Evolutionary conservation across 2,888 invertebrate genomes (phyloP).

Genomic region (Euplexia lucipara): DNA sequence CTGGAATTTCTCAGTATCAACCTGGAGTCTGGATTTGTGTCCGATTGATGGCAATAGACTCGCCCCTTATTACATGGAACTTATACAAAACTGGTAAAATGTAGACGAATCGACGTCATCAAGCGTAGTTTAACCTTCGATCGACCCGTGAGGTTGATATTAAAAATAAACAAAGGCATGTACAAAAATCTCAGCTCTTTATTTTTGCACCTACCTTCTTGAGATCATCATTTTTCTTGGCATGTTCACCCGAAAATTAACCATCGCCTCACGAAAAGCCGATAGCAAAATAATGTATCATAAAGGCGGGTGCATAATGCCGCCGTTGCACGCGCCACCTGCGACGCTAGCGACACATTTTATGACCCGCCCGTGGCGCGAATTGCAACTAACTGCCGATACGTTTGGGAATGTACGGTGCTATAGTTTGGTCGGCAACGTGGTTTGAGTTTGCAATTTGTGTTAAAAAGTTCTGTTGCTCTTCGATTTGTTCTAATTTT

Average conservation of each 20-base stretch:
- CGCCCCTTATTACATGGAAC: too few species aligned
- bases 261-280: constrained; percentile 50
- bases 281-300: constrained; percentile 65
- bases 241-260: constrained; percentile 50
- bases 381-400: constrained; percentile 84
- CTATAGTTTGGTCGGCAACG: constrained; percentile 23
- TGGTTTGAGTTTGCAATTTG: constrained; percentile 15
- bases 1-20: too few species aligned
- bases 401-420: constrained; percentile 66
- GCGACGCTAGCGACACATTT: constrained; percentile 80
- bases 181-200: background rate
- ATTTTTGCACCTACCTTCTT: background rate
- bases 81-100: too few species aligned
- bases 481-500: background rate
- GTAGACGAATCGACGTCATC: too few species aligned
- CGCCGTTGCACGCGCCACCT: constrained; percentile 71
- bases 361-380: constrained; percentile 83
- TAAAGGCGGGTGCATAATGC: constrained; percentile 73
- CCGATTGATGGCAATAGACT: too few species aligned
- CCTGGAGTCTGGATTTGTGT: too few species aligned
- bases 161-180: background rate
- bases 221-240: constrained; percentile 26
- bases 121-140: too few species aligned
- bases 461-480: background rate
- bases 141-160: too few species aligned